Conservation (phyloP, 2,888 invertebrate genomes). For the Thera obeliscata region DNA sequence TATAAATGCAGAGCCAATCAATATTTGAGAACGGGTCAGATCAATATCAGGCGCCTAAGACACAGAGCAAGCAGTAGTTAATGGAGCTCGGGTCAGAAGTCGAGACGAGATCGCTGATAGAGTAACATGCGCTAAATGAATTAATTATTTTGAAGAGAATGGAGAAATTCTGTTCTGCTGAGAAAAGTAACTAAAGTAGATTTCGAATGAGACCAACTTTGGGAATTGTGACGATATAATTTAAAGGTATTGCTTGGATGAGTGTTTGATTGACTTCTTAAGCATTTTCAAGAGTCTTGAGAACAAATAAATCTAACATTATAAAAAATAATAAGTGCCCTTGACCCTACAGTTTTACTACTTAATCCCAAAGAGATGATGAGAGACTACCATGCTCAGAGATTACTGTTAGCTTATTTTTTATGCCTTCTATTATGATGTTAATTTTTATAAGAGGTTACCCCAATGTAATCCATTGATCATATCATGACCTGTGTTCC, state of each 20-base stretch:
- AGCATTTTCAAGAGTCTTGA: no score
- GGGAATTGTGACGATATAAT: no score
- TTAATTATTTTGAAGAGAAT: conserved; percentile 30
- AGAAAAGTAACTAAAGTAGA: neutral
- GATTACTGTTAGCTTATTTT: no score
- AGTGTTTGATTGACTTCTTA: no score
- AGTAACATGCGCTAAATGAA: conserved; percentile 30
- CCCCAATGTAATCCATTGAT: neutral
- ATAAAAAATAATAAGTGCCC: no score
- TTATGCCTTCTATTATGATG: neutral
- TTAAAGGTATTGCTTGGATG: no score
- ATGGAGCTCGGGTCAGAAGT: conserved; percentile 30
- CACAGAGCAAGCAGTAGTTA: conserved; percentile 19
- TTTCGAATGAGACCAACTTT: no score
- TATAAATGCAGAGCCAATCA: conserved; percentile 50
- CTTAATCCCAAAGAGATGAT: no score
- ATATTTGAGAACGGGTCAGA: conserved; percentile 70
- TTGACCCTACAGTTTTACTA: no score
- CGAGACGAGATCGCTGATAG: conserved; percentile 33
- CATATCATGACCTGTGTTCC: conserved; percentile 2
- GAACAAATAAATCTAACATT: no score
- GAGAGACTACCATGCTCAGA: no score
- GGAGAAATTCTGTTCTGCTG: conserved; percentile 1
- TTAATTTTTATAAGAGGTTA: neutral
- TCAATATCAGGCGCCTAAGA: conserved; percentile 49